These are phyloP conservation scores for Chromobotia macracanthus DNA, from an alignment of 2,797 vertebrate species.

Conservation along the genomic window DNA sequence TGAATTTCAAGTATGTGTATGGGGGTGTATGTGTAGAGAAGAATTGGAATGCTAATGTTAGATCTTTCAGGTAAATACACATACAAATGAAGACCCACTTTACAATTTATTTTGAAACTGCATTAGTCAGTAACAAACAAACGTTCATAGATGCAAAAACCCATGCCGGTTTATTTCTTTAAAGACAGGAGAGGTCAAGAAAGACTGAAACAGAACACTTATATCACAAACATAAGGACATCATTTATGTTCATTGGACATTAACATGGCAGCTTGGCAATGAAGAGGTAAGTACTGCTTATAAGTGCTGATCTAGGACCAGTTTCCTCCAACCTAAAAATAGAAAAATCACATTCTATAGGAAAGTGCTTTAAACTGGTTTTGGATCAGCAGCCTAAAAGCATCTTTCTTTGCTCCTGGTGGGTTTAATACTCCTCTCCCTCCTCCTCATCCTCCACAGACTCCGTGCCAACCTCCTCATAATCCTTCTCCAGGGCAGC, in stretches of 20 bases:
- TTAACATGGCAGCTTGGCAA: neutral
- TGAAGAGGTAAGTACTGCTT: neutral
- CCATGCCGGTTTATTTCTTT: constrained; percentile 14
- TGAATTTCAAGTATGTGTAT: too few relatives aligned
- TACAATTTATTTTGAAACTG: too few relatives aligned
- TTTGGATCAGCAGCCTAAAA: neutral
- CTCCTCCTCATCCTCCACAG: constrained; percentile 70
- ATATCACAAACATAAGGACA: constrained; percentile 9
- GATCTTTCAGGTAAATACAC: too few relatives aligned
- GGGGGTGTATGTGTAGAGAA: too few relatives aligned
- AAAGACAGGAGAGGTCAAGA: neutral
- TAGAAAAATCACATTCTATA: neutral
- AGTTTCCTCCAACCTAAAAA: neutral
- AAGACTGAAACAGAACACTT: neutral
- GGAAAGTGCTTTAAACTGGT: neutral
- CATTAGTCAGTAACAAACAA: constrained; percentile 21
- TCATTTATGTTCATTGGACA: neutral
- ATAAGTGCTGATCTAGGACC: neutral
- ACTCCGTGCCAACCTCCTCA: constrained; percentile 84
- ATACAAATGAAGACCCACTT: too few relatives aligned
- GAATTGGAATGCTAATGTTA: too few relatives aligned
- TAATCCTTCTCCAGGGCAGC: constrained; percentile 89
- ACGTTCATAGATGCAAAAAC: constrained; percentile 18
- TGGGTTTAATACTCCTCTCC: constrained; percentile 13
- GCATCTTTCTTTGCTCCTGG: neutral